Evolutionary conservation across 2,888 invertebrate species (phyloP).

Genomic region (Sympetrum striolatum): DNA sequence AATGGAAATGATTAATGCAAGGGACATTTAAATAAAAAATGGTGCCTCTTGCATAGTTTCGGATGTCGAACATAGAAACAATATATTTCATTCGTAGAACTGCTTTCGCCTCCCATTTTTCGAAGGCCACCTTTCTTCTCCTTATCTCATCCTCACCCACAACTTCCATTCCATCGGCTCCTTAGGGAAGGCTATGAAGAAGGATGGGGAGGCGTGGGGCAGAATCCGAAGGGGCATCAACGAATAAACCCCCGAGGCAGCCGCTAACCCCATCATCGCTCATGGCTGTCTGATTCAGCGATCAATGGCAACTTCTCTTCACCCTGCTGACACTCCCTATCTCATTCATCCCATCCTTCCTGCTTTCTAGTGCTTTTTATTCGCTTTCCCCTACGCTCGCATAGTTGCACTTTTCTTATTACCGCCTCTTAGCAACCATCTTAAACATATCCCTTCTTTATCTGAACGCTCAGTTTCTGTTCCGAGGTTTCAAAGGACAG

Average conservation of each 20-base stretch:
- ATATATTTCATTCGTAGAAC: neutral
- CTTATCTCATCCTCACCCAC: neutral
- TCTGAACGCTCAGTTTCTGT: neutral
- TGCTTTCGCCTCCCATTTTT: neutral
- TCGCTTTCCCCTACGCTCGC: neutral
- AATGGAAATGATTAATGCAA: too few species aligned
- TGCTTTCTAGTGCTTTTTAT: neutral
- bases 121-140: neutral
- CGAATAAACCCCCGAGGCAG: constrained; percentile 10
- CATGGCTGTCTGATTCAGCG: constrained; percentile 41
- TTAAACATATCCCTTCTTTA: neutral
- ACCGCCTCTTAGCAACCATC: neutral
- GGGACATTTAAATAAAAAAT: too few species aligned
- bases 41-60: too few species aligned
- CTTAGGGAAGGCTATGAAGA: neutral
- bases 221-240: neutral
- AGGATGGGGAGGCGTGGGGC: neutral
- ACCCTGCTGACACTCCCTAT: neutral
- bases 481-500: too few species aligned
- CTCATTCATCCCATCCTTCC: neutral
- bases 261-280: constrained; percentile 39
- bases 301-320: constrained; percentile 37
- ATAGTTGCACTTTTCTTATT: neutral
- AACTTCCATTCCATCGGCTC: neutral
- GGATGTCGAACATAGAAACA: neutral